Evolutionary conservation across 2,113 vertebrate species (phyloP).

Genomic region (Pachycephala philippinensis): DNA sequence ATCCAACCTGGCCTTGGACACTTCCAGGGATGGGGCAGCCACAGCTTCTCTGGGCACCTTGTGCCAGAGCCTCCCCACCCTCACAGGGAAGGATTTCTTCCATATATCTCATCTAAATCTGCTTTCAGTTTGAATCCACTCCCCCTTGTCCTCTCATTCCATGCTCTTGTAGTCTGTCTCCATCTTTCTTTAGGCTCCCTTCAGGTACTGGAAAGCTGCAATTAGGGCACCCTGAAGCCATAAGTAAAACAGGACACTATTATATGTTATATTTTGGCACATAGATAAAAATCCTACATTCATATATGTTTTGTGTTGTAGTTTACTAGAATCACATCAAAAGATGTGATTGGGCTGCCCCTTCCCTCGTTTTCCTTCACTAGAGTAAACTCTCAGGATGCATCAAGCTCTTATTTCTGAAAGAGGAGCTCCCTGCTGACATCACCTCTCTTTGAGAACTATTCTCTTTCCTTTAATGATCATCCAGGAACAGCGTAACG

Average conservation of each 20-base stretch:
- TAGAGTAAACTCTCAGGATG: neutral
- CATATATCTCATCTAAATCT: neutral
- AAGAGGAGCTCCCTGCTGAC: neutral
- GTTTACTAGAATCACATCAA: neutral
- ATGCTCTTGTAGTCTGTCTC: neutral
- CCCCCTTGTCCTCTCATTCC: neutral
- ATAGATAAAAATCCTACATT: neutral
- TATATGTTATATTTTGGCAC: neutral
- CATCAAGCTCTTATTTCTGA: neutral
- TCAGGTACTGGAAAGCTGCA: neutral
- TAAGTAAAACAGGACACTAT: neutral
- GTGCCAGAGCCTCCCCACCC: neutral
- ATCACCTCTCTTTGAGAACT: neutral
- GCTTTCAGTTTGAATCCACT: neutral
- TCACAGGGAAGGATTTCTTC: neutral
- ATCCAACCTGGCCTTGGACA: neutral
- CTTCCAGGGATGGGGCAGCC: neutral
- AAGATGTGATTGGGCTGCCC: neutral
- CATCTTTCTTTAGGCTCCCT: neutral
- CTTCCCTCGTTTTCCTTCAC: neutral
- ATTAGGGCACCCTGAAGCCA: neutral
- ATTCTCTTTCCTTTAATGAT: neutral
- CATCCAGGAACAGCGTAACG: neutral
- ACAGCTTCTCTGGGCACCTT: neutral
- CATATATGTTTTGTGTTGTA: neutral